Percentiles rank a stretch among this genome's conserved stretches.
Evolutionary conservation across 2,113 vertebrate genomes (phyloP).

Genomic region (Isurus oxyrinchus): DNA sequence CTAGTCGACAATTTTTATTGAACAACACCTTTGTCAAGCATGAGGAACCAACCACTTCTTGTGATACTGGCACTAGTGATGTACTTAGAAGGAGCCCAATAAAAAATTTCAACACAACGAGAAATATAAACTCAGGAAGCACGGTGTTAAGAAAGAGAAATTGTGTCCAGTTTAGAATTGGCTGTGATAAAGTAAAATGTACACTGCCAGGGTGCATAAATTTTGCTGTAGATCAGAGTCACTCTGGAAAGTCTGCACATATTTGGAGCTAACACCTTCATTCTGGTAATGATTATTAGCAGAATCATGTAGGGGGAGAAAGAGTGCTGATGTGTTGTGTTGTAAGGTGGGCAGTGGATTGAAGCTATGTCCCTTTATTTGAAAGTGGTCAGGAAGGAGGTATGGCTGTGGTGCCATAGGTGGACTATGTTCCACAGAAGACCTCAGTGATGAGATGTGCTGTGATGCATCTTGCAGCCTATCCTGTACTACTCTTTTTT

Average conservation of each 20-base stretch:
- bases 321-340: background rate
- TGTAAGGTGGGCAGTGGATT: background rate
- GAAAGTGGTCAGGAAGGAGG: background rate
- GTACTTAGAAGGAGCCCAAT: too few relatives aligned
- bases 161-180: too few relatives aligned
- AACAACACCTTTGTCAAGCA: background rate
- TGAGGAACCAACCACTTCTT: background rate
- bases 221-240: too few relatives aligned
- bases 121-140: background rate
- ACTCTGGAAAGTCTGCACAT: too few relatives aligned
- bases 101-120: background rate
- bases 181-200: too few relatives aligned
- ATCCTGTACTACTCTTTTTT: background rate
- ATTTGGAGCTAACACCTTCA: too few relatives aligned
- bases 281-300: background rate
- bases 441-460: too few relatives aligned
- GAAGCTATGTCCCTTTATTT: background rate
- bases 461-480: background rate
- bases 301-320: background rate
- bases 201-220: too few relatives aligned
- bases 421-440: too few relatives aligned
- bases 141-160: too few relatives aligned
- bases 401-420: too few relatives aligned
- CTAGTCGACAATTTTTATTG: background rate
- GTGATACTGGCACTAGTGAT: too few relatives aligned